These are phyloP conservation scores for Ctenoplectra terminalis DNA, from an alignment of 1,140 invertebrate species.

Conservation along the genomic window DNA sequence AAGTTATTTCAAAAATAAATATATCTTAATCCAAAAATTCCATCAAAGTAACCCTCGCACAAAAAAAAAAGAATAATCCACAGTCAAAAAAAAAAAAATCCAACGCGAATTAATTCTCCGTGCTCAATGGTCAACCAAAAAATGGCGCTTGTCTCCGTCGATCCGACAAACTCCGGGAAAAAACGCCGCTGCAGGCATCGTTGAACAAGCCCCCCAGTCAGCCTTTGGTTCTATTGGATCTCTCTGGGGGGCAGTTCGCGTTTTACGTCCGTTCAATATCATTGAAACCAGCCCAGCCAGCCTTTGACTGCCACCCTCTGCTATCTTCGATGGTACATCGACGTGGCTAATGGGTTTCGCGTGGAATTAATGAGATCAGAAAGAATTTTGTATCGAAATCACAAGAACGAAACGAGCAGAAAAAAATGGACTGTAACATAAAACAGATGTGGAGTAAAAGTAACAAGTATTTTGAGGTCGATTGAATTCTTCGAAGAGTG, in stretches of 20 bases:
- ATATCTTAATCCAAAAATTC: no score
- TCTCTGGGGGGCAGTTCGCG: constrained; percentile 10
- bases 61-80: background rate
- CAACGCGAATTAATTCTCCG: constrained; percentile 12
- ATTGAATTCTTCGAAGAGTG: no score
- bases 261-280: constrained; percentile 22
- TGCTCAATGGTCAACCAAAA: background rate
- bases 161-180: background rate
- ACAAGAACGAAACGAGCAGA: no score
- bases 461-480: no score
- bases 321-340: constrained; percentile 16
- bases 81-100: background rate
- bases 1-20: no score
- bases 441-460: no score
- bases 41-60: no score
- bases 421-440: no score
- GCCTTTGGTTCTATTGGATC: constrained; percentile 18
- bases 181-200: constrained; percentile 17
- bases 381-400: constrained; percentile 7
- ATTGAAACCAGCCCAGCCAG: constrained; percentile 7
- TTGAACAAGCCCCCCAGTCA: constrained; percentile 2
- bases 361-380: constrained; percentile 42
- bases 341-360: constrained; percentile 28
- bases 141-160: background rate
- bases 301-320: constrained; percentile 17